phyloP scores from a whole-genome alignment of 2,797 vertebrate genomes.

The Acanthurus tractus region DNA sequence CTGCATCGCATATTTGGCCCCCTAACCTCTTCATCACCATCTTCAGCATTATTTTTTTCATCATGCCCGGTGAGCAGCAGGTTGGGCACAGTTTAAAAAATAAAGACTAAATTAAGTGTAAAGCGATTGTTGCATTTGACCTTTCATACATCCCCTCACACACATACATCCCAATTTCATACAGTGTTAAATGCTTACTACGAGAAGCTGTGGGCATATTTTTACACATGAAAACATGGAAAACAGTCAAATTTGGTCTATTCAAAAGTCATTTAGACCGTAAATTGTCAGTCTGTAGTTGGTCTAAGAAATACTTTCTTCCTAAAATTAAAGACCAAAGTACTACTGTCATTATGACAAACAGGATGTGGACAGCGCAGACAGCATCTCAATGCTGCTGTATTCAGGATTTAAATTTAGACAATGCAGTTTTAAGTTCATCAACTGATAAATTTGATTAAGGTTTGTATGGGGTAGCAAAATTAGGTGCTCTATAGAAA shows the following conservation, averaged over 20 bases:
- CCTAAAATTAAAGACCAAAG: conserved; percentile 2
- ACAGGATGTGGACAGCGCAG: conserved; percentile 37
- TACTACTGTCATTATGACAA: conserved; percentile 8
- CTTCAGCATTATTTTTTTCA: background rate
- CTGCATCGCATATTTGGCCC: background rate
- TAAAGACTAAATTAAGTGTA: background rate
- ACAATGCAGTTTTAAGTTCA: conserved; percentile 10
- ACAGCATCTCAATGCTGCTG: background rate
- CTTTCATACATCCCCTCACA: too few species aligned
- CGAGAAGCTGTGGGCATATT: too few species aligned
- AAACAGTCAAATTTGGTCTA: background rate
- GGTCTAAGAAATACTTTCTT: background rate
- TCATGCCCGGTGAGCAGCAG: background rate
- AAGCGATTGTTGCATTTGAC: too few species aligned
- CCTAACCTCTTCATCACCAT: background rate
- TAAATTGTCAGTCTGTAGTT: conserved; percentile 2
- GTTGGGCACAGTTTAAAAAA: background rate
- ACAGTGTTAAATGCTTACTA: too few species aligned
- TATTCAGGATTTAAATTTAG: background rate
- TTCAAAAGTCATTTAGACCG: background rate
- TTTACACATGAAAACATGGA: background rate
- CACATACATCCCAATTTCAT: too few species aligned
- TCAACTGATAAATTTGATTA: background rate
- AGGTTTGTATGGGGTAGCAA: background rate
- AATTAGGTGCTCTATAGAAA: background rate